Conservation (phyloP, 1,140 invertebrate genomes). For the Lepidurus apus region DNA sequence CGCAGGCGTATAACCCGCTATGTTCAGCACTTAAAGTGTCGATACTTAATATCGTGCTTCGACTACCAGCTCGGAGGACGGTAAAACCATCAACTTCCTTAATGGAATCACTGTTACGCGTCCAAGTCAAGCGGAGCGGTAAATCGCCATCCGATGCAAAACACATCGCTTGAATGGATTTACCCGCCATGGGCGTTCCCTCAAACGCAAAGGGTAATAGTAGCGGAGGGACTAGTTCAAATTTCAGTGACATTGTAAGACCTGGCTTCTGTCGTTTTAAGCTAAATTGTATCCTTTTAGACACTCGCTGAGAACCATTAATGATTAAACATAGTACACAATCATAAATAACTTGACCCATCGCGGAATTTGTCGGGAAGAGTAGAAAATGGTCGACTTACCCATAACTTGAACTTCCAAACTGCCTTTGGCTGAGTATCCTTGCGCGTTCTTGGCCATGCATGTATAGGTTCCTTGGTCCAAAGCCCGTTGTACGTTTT, state of each 20-base stretch:
- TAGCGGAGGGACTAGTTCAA: constrained; percentile 32
- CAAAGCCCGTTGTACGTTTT: constrained; percentile 82
- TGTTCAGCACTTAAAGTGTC: constrained; percentile 58
- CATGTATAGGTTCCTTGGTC: constrained; percentile 94
- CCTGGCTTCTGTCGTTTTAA: neutral
- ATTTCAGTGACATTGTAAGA: constrained; percentile 31
- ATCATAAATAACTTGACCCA: neutral
- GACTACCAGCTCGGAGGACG: constrained; percentile 23
- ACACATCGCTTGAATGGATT: constrained; percentile 35
- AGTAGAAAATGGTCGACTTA: constrained; percentile 51
- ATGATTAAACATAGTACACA: too few species aligned
- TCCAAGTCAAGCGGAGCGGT: constrained; percentile 37
- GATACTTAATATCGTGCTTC: constrained; percentile 25
- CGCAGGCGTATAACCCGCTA: constrained; percentile 66
- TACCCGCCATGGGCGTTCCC: constrained; percentile 35
- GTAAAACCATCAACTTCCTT: constrained; percentile 26
- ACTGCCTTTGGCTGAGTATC: constrained; percentile 75
- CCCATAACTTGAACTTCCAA: constrained; percentile 94
- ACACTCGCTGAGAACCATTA: neutral
- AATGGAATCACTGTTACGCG: constrained; percentile 33
- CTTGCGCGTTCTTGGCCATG: constrained; percentile 82
- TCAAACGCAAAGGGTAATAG: constrained; percentile 36
- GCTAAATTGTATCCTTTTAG: neutral
- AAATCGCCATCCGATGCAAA: constrained; percentile 37
- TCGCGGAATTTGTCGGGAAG: neutral